Evolutionary conservation across 1,140 invertebrate genomes (phyloP).

Genomic region (Myzus persicae): DNA sequence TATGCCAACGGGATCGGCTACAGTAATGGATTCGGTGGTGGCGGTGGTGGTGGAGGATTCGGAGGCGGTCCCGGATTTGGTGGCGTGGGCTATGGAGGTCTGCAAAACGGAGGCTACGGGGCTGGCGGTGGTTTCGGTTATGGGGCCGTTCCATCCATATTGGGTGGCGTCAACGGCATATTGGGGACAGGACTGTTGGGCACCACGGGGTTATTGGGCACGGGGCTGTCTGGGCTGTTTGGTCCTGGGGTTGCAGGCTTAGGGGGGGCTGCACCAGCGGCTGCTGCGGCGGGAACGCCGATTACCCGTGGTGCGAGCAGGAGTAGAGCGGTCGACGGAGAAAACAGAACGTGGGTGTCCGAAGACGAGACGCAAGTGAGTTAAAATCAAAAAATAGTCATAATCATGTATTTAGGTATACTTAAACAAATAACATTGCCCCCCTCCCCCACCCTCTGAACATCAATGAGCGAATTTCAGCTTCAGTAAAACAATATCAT

Average conservation of each 20-base stretch:
- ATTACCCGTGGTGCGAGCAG: neutral
- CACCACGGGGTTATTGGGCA: slow-evolving; percentile 34
- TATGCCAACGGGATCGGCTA: neutral
- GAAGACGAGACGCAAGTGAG: neutral
- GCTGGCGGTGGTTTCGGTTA: neutral
- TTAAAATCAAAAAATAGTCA: neutral
- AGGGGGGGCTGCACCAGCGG: neutral
- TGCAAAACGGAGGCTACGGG: neutral
- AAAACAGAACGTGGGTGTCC: neutral
- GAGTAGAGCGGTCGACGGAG: neutral
- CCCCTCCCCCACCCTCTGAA: neutral
- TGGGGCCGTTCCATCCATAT: slow-evolving; percentile 33
- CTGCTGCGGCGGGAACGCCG: neutral
- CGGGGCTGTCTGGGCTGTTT: slow-evolving; percentile 37
- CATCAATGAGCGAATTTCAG: neutral
- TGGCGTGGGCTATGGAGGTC: neutral
- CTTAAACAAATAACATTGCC: neutral
- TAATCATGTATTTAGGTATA: neutral
- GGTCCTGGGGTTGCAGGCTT: slow-evolving; percentile 17
- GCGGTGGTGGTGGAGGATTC: neutral
- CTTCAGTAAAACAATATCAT: too few relatives aligned
- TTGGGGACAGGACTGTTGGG: slow-evolving; percentile 41
- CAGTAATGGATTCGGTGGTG: neutral
- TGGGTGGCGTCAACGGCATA: slow-evolving; percentile 45
- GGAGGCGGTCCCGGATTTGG: neutral